phyloP scores from a whole-genome alignment of 1,140 invertebrate species.

The Drosophila pruinosa region DNA sequence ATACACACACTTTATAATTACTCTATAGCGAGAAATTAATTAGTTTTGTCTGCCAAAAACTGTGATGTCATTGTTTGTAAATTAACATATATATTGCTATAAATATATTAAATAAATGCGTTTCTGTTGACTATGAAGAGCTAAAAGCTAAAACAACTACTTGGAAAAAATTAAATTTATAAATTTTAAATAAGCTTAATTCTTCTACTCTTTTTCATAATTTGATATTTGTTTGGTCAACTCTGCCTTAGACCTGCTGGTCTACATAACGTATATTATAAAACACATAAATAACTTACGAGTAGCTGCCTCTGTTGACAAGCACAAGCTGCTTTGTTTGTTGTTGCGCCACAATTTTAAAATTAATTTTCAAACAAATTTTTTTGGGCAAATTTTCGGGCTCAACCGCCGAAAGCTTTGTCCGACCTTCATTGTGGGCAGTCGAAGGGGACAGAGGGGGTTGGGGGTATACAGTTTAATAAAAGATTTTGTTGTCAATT shows the following conservation, averaged over 20 bases:
- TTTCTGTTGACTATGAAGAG: neutral
- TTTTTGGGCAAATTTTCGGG: constrained; percentile 11
- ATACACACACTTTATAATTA: constrained; percentile 5
- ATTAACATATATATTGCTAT: neutral
- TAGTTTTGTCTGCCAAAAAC: constrained; percentile 2
- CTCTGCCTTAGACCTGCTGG: too few species aligned
- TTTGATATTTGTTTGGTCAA: too few species aligned
- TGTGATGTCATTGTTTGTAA: constrained; percentile 17
- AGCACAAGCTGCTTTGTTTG: constrained; percentile 24
- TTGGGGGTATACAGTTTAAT: constrained; percentile 1
- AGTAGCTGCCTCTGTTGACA: constrained; percentile 30
- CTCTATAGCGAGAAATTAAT: constrained; percentile 14
- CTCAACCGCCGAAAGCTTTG: neutral
- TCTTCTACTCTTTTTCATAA: too few species aligned
- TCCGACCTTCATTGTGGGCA: constrained; percentile 42
- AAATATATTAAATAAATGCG: neutral
- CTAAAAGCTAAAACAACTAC: too few species aligned
- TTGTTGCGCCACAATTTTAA: constrained; percentile 15
- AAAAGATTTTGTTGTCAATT: constrained; percentile 61
- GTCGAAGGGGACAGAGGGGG: neutral
- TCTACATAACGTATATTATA: neutral
- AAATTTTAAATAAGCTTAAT: too few species aligned
- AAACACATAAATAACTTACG: constrained; percentile 17
- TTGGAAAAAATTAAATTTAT: too few species aligned
- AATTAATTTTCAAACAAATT: constrained; percentile 39